Percentiles rank a stretch among this genome's conserved stretches.
Evolutionary conservation across 2,888 invertebrate species (phyloP).

Genomic region (Catocala fraxini): DNA sequence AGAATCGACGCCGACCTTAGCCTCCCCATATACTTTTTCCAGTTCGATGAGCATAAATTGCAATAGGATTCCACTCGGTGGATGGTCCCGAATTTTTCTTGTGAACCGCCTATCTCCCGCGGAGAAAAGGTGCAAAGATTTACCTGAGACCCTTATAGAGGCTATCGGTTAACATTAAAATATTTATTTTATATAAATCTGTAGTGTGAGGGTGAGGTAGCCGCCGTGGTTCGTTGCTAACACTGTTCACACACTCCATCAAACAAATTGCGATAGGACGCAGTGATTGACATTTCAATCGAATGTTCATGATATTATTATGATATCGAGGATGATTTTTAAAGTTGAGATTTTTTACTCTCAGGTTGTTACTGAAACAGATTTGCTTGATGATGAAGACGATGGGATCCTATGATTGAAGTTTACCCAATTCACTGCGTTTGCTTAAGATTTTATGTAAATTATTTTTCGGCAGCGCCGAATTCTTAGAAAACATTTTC

Average conservation of each 20-base stretch:
- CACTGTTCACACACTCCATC: slow-evolving; percentile 23
- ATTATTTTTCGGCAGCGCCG: slow-evolving; percentile 66
- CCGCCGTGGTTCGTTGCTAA: slow-evolving; percentile 27
- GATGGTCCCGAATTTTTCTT: slow-evolving; percentile 79
- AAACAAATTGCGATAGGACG: slow-evolving; percentile 22
- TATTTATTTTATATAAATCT: slow-evolving; percentile 52
- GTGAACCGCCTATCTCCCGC: slow-evolving; percentile 65
- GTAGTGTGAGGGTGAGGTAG: slow-evolving; percentile 30
- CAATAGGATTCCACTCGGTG: slow-evolving; percentile 83
- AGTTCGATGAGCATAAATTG: slow-evolving; percentile 85
- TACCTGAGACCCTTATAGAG: slow-evolving; percentile 70
- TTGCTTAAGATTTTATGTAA: slow-evolving; percentile 76
- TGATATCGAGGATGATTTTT: slow-evolving; percentile 24
- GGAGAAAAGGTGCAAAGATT: slow-evolving; percentile 78
- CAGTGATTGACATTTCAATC: slow-evolving; percentile 19
- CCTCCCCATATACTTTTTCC: slow-evolving; percentile 84
- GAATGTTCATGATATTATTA: slow-evolving; percentile 12
- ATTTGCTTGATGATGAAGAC: slow-evolving; percentile 50
- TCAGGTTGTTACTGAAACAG: slow-evolving; percentile 27
- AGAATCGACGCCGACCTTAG: slow-evolving; percentile 80
- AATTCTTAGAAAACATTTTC: slow-evolving; percentile 55
- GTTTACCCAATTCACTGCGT: slow-evolving; percentile 75
- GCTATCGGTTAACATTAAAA: slow-evolving; percentile 75
- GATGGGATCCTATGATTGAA: slow-evolving; percentile 66
- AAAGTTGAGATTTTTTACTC: slow-evolving; percentile 20